Conservation (phyloP, 2,113 vertebrate genomes). For the Pseudois nayaur region DNA sequence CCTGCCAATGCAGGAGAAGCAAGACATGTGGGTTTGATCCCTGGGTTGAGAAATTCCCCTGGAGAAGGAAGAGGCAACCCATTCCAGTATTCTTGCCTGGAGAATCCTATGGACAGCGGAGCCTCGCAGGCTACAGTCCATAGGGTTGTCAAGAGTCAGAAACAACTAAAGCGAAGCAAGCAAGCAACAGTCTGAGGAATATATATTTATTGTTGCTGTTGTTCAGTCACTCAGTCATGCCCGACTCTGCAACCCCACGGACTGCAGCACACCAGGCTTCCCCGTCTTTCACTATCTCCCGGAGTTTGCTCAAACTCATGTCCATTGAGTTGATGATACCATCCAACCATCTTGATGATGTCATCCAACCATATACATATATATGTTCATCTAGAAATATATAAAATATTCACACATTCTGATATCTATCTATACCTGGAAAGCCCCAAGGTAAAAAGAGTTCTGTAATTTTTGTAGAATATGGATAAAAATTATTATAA, state of each 20-base stretch:
- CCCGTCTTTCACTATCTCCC: neutral
- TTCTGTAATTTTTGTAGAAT: neutral
- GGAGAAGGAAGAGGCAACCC: neutral
- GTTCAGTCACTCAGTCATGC: neutral
- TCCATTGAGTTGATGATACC: neutral
- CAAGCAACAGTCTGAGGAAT: neutral
- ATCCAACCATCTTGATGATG: neutral
- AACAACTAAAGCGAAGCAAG: neutral
- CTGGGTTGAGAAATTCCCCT: neutral
- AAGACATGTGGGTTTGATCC: neutral
- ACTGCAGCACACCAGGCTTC: neutral
- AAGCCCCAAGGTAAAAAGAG: neutral
- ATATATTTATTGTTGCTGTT: neutral
- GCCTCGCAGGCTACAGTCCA: neutral
- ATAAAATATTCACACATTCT: neutral
- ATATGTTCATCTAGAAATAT: neutral
- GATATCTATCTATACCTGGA: neutral
- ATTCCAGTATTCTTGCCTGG: neutral
- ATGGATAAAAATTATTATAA: neutral
- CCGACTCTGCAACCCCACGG: neutral
- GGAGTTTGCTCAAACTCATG: fast-evolving
- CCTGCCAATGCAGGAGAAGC: neutral
- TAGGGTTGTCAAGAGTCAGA: neutral
- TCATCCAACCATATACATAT: neutral
- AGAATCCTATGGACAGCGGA: neutral